Conservation (phyloP, 2,888 invertebrate species). For the Idaea biselata region DNA sequence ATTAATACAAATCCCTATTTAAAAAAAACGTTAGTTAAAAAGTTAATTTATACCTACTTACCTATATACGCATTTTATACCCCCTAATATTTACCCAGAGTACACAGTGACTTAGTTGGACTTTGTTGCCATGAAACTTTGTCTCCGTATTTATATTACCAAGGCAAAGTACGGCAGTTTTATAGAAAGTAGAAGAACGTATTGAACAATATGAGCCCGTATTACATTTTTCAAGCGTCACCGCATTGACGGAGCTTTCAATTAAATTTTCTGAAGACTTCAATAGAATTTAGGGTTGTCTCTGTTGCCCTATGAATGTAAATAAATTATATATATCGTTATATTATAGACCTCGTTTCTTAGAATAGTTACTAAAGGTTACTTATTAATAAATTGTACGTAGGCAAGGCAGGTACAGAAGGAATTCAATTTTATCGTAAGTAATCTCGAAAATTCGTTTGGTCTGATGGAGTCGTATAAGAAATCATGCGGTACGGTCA, state of each 20-base stretch:
- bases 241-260: constrained; percentile 45
- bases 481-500: constrained; percentile 29
- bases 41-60: too few species aligned
- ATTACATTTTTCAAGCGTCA: constrained; percentile 42
- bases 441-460: constrained; percentile 12
- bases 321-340: neutral
- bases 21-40: neutral
- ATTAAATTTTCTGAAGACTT: constrained; percentile 53
- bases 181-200: constrained; percentile 3
- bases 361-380: neutral
- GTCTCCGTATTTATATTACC: constrained; percentile 9
- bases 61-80: too few species aligned
- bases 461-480: constrained; percentile 18
- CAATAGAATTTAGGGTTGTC: constrained; percentile 44
- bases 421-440: neutral
- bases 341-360: neutral
- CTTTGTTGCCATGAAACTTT: neutral
- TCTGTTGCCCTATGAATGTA: constrained; percentile 7
- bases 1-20: neutral
- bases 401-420: neutral
- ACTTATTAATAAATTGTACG: neutral
- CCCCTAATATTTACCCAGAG: neutral
- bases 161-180: neutral
- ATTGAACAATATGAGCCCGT: constrained; percentile 19
- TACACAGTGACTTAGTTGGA: neutral